These are phyloP conservation scores for Vireo griseus DNA, from an alignment of 2,797 vertebrate genomes.

Conservation along the genomic window DNA sequence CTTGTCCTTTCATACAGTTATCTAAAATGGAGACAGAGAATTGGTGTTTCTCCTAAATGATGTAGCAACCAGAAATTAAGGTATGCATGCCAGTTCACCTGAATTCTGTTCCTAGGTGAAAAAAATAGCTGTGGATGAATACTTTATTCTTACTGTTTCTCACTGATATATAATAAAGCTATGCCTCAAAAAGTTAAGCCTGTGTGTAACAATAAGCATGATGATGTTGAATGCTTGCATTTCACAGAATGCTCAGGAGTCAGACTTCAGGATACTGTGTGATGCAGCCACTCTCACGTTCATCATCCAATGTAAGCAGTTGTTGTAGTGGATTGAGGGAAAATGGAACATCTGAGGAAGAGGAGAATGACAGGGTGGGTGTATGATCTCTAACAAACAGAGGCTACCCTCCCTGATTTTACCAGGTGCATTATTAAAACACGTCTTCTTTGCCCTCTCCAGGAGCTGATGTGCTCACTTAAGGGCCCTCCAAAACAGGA, in stretches of 20 bases:
- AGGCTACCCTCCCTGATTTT: not conserved
- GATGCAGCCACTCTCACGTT: slow-evolving; percentile 59
- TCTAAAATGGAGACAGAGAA: not conserved
- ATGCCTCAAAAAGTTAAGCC: not conserved
- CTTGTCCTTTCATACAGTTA: not conserved
- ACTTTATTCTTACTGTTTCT: not conserved
- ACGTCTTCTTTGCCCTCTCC: slow-evolving; percentile 27
- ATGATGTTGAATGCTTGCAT: slow-evolving; percentile 45
- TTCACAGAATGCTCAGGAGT: slow-evolving; percentile 53
- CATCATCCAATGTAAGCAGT: slow-evolving; percentile 72
- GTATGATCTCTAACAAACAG: not conserved
- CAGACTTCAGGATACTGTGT: slow-evolving; percentile 62
- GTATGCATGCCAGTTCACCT: not conserved
- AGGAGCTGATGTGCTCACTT: slow-evolving; percentile 64
- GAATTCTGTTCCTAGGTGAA: not conserved
- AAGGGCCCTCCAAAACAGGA: slow-evolving; percentile 60
- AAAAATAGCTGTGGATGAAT: not conserved
- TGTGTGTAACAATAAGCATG: not conserved
- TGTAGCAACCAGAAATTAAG: not conserved
- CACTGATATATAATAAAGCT: not conserved
- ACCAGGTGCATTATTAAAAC: slow-evolving; percentile 28
- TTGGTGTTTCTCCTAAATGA: not conserved
- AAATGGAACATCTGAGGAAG: slow-evolving; percentile 64
- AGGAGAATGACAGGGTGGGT: slow-evolving; percentile 65
- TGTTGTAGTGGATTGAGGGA: slow-evolving; percentile 69